A percentile compares a stretch with the other conserved stretches of the same genome.
phyloP scores from a whole-genome alignment of 2,888 invertebrate genomes.

The Hirtodrosophila histrioides region DNA sequence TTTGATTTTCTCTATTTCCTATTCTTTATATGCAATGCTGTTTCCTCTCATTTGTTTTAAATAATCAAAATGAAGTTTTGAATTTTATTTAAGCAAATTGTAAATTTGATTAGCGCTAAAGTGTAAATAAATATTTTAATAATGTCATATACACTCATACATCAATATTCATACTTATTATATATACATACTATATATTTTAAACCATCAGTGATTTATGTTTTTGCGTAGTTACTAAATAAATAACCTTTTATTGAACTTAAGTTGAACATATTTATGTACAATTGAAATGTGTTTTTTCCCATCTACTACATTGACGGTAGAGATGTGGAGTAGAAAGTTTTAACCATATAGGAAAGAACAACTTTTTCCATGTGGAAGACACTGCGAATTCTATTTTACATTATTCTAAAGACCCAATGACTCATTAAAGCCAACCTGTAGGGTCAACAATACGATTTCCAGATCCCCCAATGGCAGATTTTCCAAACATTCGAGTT shows the following conservation, averaged over 20 bases:
- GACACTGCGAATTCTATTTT: too few relatives aligned
- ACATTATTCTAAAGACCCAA: too few relatives aligned
- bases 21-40: slow-evolving; percentile 50
- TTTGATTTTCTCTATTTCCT: slow-evolving; percentile 42
- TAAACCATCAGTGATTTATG: slow-evolving; percentile 62
- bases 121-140: slow-evolving; percentile 77
- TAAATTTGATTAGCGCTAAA: slow-evolving; percentile 77
- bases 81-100: slow-evolving; percentile 73
- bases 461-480: too few relatives aligned
- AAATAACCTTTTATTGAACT: slow-evolving; percentile 75
- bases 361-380: too few relatives aligned
- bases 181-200: slow-evolving; percentile 62
- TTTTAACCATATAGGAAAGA: too few relatives aligned
- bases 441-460: too few relatives aligned
- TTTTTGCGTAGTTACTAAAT: slow-evolving; percentile 72
- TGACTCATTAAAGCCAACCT: too few relatives aligned
- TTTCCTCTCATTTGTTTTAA: slow-evolving; percentile 70
- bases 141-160: slow-evolving; percentile 72
- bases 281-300: not conserved
- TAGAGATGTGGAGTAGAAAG: too few relatives aligned
- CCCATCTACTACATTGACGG: too few relatives aligned
- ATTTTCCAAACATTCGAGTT: too few relatives aligned
- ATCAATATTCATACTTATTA: slow-evolving; percentile 68
- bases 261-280: slow-evolving; percentile 19
- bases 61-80: slow-evolving; percentile 63